Percentiles rank a stretch among this genome's conserved stretches.
Evolutionary conservation across 1,140 invertebrate genomes (phyloP).

Genomic region (Brachionus koreanus): DNA sequence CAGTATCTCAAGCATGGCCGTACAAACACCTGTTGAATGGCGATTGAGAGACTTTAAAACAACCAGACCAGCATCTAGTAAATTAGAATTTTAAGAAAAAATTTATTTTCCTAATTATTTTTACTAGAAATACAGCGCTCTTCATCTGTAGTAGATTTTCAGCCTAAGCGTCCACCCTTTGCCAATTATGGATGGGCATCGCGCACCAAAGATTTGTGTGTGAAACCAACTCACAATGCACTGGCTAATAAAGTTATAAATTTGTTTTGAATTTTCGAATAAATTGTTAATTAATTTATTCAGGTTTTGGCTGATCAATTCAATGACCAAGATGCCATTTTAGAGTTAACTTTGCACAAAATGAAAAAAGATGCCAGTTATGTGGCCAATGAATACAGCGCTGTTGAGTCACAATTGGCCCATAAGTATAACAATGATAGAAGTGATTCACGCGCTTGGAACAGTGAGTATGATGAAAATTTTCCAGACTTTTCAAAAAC

Average conservation of each 20-base stretch:
- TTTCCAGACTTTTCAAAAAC: slow-evolving; percentile 32
- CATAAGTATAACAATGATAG: neutral
- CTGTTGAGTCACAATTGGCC: slow-evolving; percentile 26
- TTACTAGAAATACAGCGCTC: neutral
- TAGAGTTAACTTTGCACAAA: slow-evolving; percentile 34
- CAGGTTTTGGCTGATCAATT: slow-evolving; percentile 14
- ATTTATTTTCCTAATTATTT: neutral
- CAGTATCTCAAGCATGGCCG: slow-evolving; percentile 34
- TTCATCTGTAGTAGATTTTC: slow-evolving; percentile 1
- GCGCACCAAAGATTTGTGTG: slow-evolving; percentile 15
- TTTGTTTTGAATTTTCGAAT: neutral
- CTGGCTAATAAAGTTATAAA: slow-evolving; percentile 4
- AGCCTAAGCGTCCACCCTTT: slow-evolving; percentile 34
- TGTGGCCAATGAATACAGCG: slow-evolving; percentile 37
- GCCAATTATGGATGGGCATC: slow-evolving; percentile 39
- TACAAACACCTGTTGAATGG: slow-evolving; percentile 37
- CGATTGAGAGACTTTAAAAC: slow-evolving; percentile 30
- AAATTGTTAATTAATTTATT: neutral
- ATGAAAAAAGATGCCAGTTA: slow-evolving; percentile 33
- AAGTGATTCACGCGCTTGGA: slow-evolving; percentile 34
- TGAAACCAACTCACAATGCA: slow-evolving; percentile 42
- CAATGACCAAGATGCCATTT: slow-evolving; percentile 16
- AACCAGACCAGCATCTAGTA: neutral
- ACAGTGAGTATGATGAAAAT: slow-evolving; percentile 44
- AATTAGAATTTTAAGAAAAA: neutral